A percentile compares a stretch with the other conserved stretches of the same genome.
phyloP scores from a whole-genome alignment of 2,113 vertebrate species.

The Nematolebias whitei region DNA sequence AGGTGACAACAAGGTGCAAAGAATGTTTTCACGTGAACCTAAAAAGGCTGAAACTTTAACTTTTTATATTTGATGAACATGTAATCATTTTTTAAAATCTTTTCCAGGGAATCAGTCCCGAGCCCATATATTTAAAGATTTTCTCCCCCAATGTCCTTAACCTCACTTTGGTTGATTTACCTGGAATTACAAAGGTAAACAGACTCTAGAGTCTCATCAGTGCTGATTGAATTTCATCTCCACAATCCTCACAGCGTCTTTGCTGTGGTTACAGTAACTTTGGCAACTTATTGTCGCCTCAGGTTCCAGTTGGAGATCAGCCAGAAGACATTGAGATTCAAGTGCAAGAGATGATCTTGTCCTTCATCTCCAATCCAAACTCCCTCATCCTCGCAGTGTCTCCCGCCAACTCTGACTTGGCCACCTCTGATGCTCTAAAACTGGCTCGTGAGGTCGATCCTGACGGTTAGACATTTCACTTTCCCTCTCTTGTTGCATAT shows the following conservation, averaged over 20 bases:
- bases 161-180: conserved; percentile 83
- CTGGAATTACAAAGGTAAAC: conserved; percentile 85
- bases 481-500: background rate
- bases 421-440: conserved; percentile 83
- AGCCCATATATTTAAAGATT: conserved; percentile 84
- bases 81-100: background rate
- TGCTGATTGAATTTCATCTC: background rate
- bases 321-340: conserved; percentile 82
- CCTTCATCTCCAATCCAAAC: conserved; percentile 83
- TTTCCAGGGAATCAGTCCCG: conserved; percentile 80
- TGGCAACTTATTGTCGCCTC: conserved; percentile 10
- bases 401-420: conserved; percentile 84
- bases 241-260: conserved; percentile 6
- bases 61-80: conserved; percentile 9
- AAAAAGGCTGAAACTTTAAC: background rate
- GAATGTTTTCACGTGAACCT: background rate
- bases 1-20: conserved; percentile 79
- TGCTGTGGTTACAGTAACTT: conserved; percentile 8
- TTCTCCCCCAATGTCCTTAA: conserved; percentile 83
- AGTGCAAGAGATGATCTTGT: conserved; percentile 83
- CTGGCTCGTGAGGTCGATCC: conserved; percentile 83
- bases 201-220: background rate
- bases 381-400: conserved; percentile 82
- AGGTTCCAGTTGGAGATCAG: conserved; percentile 85
- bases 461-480: conserved; percentile 75